Evolutionary conservation across 2,888 invertebrate genomes (phyloP).

Genomic region (Caenorhabditis sp.): DNA sequence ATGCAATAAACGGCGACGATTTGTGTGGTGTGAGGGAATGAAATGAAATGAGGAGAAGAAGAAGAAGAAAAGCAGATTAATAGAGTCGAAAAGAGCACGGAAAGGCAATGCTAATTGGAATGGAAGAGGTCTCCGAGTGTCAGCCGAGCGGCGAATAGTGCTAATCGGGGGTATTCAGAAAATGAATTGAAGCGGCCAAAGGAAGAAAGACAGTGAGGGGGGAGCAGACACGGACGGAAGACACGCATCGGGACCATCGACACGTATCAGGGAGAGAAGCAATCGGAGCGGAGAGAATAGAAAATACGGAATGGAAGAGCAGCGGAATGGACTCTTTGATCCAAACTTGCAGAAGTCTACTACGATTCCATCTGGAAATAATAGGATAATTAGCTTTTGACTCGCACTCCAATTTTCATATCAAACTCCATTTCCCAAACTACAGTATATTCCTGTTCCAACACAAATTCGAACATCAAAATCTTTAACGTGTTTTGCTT

Average conservation of each 20-base stretch:
- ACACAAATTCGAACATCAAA: no score
- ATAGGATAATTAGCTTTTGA: no score
- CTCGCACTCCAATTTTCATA: no score
- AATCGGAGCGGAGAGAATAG: neutral
- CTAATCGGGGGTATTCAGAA: conserved; percentile 30
- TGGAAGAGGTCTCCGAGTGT: conserved; percentile 20
- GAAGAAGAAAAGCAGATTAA: conserved; percentile 43
- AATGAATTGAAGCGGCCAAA: conserved; percentile 18
- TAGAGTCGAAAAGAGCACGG: conserved; percentile 28
- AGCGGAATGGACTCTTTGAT: neutral
- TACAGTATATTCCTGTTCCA: no score
- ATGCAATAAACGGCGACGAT: conserved; percentile 19
- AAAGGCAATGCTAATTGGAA: conserved; percentile 41
- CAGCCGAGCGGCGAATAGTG: conserved; percentile 18
- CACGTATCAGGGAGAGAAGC: neutral
- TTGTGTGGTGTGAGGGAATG: neutral
- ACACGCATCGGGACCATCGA: conserved; percentile 3
- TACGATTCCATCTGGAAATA: no score
- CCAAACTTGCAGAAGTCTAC: no score
- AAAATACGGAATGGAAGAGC: neutral
- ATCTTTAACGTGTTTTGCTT: neutral
- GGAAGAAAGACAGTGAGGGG: no score
- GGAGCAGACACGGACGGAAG: no score
- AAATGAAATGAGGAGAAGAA: conserved; percentile 13
- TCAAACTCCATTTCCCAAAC: no score